Percentiles rank a stretch among this genome's conserved stretches.
Evolutionary conservation across 2,888 invertebrate species (phyloP).

Genomic region (Apotomis turbidana): DNA sequence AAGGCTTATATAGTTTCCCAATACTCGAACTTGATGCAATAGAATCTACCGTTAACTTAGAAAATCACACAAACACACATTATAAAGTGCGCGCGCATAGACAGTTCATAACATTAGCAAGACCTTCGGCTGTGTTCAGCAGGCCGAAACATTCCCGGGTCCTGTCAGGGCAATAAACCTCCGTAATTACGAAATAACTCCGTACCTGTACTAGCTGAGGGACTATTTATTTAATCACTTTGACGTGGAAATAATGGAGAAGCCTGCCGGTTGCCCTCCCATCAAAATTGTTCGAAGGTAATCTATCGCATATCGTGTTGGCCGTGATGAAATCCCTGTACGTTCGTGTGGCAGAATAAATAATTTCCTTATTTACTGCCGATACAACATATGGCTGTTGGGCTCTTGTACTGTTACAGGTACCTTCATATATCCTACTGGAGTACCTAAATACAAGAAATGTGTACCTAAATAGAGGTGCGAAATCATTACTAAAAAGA

Average conservation of each 20-base stretch:
- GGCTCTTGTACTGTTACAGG: conserved; percentile 15
- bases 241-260: conserved; percentile 80
- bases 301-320: conserved; percentile 65
- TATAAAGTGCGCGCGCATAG: conserved; percentile 26
- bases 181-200: conserved; percentile 81
- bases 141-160: conserved; percentile 70
- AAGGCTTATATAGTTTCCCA: too few species aligned
- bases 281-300: conserved; percentile 66
- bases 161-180: conserved; percentile 75
- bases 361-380: conserved; percentile 60
- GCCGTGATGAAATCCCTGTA: conserved; percentile 57
- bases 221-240: conserved; percentile 83
- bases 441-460: too few species aligned
- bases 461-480: too few species aligned
- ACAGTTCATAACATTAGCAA: conserved; percentile 45
- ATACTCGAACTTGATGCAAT: conserved; percentile 7
- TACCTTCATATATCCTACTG: background rate
- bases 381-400: conserved; percentile 43
- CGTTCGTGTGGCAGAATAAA: conserved; percentile 59
- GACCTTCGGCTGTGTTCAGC: conserved; percentile 51
- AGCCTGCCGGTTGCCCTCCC: conserved; percentile 58
- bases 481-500: too few species aligned
- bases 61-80: conserved; percentile 22
- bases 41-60: conserved; percentile 2
- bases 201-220: conserved; percentile 62